These are phyloP conservation scores for Allolobophora icterica DNA, from an alignment of 2,888 invertebrate species.

Conservation along the genomic window DNA sequence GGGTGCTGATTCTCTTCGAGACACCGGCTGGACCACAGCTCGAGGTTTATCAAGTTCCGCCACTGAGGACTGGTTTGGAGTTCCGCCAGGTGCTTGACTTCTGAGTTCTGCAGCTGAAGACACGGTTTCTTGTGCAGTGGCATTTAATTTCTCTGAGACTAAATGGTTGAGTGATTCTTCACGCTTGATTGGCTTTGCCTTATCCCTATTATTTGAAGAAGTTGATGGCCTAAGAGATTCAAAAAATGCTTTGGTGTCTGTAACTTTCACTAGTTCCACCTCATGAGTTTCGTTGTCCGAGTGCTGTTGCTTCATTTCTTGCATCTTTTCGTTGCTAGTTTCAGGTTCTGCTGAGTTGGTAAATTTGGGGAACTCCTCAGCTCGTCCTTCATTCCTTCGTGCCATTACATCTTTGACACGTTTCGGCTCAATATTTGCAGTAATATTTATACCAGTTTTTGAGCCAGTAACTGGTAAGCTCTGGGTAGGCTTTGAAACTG, in stretches of 20 bases:
- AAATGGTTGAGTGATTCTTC: not conserved
- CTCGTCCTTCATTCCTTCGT: not conserved
- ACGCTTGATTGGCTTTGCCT: not conserved
- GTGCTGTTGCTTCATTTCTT: not conserved
- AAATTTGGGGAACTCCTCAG: not conserved
- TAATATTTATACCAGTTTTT: not conserved
- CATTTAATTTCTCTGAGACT: not conserved
- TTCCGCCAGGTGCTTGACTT: not conserved
- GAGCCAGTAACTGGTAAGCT: conserved; percentile 17
- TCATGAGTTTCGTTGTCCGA: not conserved
- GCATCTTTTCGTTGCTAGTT: not conserved
- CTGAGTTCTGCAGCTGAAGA: not conserved
- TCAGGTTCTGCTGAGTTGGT: not conserved
- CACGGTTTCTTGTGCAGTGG: not conserved
- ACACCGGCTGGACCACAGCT: not conserved
- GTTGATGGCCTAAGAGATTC: conserved; percentile 22
- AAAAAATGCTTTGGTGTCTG: conserved; percentile 26
- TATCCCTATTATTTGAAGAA: not conserved
- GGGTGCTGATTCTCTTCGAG: not conserved
- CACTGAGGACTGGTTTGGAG: not conserved
- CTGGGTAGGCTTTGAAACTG: not conserved
- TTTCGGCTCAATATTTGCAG: not conserved
- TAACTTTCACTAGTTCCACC: conserved; percentile 7
- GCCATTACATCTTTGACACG: not conserved
- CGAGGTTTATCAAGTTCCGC: not conserved